Base-by-base conservation (phyloP, 2,888 invertebrate genomes). In the Crioceris asparagi region DNA sequence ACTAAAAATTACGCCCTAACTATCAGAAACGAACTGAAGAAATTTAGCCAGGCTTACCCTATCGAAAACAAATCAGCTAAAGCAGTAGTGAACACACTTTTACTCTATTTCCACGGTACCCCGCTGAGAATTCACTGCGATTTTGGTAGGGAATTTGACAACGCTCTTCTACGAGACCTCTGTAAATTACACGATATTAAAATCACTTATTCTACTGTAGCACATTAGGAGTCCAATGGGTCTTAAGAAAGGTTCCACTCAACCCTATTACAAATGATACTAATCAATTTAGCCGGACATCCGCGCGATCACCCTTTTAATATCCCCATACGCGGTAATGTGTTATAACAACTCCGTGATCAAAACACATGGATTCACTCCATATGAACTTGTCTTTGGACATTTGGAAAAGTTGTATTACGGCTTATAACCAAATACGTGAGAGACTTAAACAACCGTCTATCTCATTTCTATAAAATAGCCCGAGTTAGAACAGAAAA, bases 131-230 rank as follows among this genome's bases (percentile, higher is more conserved):
- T 29, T 10, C 29, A 29, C 29, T 4, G 29, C 8, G 29, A 29
- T 12, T 29, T 14, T 8, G 29, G 29, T 29, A 29, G 8, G 15
- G 29, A 29, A 29, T 29, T 29, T 16, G 29, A 29, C 12, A 29
- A 29, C 15, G 8, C 12, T 16, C 27, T 27, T 5, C 6, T 27
- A 12, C 6, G 11, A 12, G 8, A n/a, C 27, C 27, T 27, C 21
- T 21, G n/a, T n/a, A 21, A 10, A 7, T 10, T 21, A 7, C 10
- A 21, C 10, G 21, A 10, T 10, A 21, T 21, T 7, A 21, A 21
- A 21, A 7, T 21, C 6, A 21, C 21, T 7, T 21, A 7, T 26
- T 3, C 26, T 3, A 3, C 3, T 26, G 26, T 26, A 3, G 12
- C 4, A 4, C 26, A 26, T 26, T 12, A n/a, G 4, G 11, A 26